Base-by-base conservation (phyloP, 2,113 vertebrate species). In the Lampris incognitus region DNA sequence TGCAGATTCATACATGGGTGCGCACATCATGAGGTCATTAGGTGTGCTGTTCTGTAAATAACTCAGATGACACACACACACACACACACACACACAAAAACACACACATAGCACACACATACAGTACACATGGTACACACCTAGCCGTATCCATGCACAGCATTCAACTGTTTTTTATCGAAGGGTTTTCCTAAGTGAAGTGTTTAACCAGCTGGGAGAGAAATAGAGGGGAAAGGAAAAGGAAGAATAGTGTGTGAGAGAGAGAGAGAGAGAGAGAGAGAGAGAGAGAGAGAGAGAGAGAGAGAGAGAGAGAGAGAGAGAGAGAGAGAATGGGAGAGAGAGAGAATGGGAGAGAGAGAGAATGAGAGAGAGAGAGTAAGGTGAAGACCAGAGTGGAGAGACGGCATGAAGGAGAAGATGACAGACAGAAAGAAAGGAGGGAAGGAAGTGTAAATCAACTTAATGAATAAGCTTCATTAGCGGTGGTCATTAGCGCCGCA, bases 381-480 rank as follows among this genome's bases (percentile, higher is more conserved):
- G 36, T 11, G 1, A 41, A 59, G 65, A 49, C 41, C 8, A 9
- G 59, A 24, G 63, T 68, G 63, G 69, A 73, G 57, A 61, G 76
- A 74, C 11, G 52, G 42, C 0, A 9, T 60, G 62, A 74, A 9
- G 36, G 51, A 70, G 62, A 62, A 42, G 51, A 58, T 52, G 74
- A 41, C 49, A 55, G 74, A 77, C 70, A 69, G 83, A 66, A 66
- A 49, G 63, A 59, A 71, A 67, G 24, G 57, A 65, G 61, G 24
- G 24, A 24, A 24, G 24, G 24, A 69, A 70, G 58, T 79, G 82
- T 85, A 79, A 86, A 88, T 88, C 73, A 82, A 76, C 72, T 80
- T 81, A 85, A 84, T 87, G 76, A 85, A 85, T 77, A 87, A 81
- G 72, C 81, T 60, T 86, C 72, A 86, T 90, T 88, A 90, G 85